Evolutionary conservation across 2,888 invertebrate species (phyloP).

Genomic region (Exephanes ischioxanthus): DNA sequence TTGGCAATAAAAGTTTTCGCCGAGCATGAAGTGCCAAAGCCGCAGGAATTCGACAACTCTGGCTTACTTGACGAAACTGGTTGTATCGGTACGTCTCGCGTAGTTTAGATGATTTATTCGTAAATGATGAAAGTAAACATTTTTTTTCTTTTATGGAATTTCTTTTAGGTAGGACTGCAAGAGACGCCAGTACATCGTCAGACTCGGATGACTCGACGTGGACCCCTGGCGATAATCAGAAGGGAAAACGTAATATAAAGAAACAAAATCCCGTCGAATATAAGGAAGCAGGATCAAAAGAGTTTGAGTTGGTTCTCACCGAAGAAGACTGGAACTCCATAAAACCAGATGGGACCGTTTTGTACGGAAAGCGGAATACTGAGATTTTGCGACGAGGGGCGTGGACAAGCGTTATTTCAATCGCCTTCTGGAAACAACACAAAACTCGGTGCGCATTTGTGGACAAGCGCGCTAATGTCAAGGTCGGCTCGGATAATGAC

Average conservation of each 20-base stretch:
- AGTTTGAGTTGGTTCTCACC: conserved; percentile 44
- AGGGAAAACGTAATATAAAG: background rate
- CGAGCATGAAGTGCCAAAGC: too few species aligned
- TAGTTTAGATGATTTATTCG: background rate
- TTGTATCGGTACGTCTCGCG: background rate
- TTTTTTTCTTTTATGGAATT: background rate
- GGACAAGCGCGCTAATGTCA: conserved; percentile 47
- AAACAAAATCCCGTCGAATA: too few species aligned
- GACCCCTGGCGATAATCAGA: background rate
- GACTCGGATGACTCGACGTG: background rate
- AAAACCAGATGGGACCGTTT: conserved; percentile 20
- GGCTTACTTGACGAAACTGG: background rate
- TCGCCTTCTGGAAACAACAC: conserved; percentile 33
- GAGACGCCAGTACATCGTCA: background rate
- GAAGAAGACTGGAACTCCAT: conserved; percentile 40
- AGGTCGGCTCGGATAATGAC: background rate
- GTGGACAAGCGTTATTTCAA: conserved; percentile 51
- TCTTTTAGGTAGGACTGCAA: background rate
- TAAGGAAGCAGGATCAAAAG: background rate
- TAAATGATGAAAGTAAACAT: background rate
- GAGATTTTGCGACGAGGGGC: conserved; percentile 33
- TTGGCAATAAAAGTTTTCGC: background rate
- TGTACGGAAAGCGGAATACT: conserved; percentile 22
- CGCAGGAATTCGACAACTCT: too few species aligned
- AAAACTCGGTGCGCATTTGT: conserved; percentile 50